Evolutionary conservation across 2,113 vertebrate genomes (phyloP).

Genomic region (Sinocyclocheilus anshuiensis): DNA sequence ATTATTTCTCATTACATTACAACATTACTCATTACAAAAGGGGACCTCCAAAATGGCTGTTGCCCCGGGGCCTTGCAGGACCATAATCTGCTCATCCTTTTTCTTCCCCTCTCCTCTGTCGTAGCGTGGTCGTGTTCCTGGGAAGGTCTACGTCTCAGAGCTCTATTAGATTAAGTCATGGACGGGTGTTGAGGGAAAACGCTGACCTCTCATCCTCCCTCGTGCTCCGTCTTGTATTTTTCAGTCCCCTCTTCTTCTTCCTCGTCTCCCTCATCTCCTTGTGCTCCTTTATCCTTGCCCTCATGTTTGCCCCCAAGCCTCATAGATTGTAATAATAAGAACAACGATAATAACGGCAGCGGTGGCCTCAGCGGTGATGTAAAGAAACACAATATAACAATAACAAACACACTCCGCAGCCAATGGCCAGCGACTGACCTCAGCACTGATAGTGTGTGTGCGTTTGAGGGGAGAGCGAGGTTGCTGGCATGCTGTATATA

Average conservation of each 20-base stretch:
- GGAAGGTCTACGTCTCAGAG: conserved; percentile 88
- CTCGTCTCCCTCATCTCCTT: conserved; percentile 77
- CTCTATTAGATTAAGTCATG: conserved; percentile 94
- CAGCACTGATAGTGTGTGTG: conserved; percentile 50
- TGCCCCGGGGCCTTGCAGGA: neutral
- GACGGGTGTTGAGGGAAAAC: conserved; percentile 97
- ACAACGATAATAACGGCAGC: conserved; percentile 79
- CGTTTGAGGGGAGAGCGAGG: conserved; percentile 73
- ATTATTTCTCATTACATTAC: neutral
- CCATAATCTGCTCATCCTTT: conserved; percentile 10
- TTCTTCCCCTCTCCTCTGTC: conserved; percentile 62
- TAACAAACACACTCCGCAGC: conserved; percentile 77
- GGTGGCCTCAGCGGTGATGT: conserved; percentile 74
- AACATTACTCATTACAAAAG: neutral
- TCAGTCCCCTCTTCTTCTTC: conserved; percentile 77
- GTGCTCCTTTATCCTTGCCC: conserved; percentile 68
- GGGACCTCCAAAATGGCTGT: neutral
- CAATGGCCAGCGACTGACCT: conserved; percentile 86
- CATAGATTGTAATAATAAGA: conserved; percentile 79
- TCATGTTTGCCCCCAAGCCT: conserved; percentile 65
- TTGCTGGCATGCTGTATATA: conserved; percentile 98
- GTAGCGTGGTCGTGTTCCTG: conserved; percentile 81
- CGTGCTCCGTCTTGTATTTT: conserved; percentile 63
- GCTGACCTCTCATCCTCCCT: conserved; percentile 94
- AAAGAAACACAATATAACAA: conserved; percentile 82